Percentiles rank a stretch among this genome's conserved stretches.
Conservation (phyloP, 1,140 invertebrate species). For the Ostrea denselamellosa region DNA sequence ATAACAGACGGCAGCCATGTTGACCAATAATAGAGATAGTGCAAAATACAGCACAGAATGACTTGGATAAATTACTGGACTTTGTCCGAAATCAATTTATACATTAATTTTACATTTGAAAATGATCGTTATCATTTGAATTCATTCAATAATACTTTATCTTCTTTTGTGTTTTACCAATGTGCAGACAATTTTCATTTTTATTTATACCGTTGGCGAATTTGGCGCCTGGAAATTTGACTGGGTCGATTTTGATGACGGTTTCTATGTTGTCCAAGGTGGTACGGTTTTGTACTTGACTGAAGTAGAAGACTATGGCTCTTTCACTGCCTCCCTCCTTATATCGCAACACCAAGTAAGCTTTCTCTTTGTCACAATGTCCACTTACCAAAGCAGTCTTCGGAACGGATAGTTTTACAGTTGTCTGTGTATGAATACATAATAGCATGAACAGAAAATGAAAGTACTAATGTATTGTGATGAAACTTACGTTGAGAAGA, state of each 20-base stretch:
- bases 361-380: neutral
- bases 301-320: neutral
- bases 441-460: neutral
- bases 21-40: too few relatives aligned
- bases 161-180: neutral
- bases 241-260: neutral
- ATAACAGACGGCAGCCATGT: neutral
- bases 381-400: neutral
- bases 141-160: neutral
- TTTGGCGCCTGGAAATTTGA: slow-evolving; percentile 3
- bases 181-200: neutral
- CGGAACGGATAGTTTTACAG: neutral
- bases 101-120: too few relatives aligned
- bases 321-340: neutral
- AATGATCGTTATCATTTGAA: neutral
- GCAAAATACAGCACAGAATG: too few relatives aligned
- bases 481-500: too few relatives aligned
- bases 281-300: neutral
- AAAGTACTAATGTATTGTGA: neutral
- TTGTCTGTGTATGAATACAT: neutral
- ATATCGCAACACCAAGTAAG: slow-evolving; percentile 5
- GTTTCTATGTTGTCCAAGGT: slow-evolving; percentile 8
- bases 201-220: neutral
- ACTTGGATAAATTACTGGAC: too few relatives aligned
- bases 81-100: too few relatives aligned